Evolutionary conservation across 2,888 invertebrate genomes (phyloP).

Genomic region (Tortricodes alternella): DNA sequence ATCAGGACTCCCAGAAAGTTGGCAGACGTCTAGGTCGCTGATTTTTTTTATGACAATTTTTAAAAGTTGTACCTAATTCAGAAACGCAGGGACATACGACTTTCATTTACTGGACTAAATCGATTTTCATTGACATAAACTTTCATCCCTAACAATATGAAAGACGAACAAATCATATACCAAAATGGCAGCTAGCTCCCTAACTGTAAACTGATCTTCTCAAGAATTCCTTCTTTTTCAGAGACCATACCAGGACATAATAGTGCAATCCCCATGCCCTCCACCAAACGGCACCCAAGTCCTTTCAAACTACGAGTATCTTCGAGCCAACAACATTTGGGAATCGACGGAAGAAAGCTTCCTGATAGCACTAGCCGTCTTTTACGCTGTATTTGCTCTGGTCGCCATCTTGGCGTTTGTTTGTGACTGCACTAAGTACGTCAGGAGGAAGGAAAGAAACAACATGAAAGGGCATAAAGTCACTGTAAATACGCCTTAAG

Average conservation of each 20-base stretch:
- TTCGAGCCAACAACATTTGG: conserved; percentile 69
- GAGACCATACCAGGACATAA: conserved; percentile 93
- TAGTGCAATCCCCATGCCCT: conserved; percentile 91
- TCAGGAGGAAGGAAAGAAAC: conserved; percentile 76
- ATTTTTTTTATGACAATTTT: too few species aligned
- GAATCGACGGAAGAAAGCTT: conserved; percentile 80
- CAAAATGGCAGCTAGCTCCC: too few species aligned
- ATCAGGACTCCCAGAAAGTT: too few species aligned
- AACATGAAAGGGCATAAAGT: conserved; percentile 78
- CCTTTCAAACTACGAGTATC: conserved; percentile 75
- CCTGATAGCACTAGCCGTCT: conserved; percentile 83
- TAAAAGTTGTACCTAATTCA: too few species aligned
- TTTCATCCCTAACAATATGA: too few species aligned
- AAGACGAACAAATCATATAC: too few species aligned
- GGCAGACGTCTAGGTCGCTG: too few species aligned
- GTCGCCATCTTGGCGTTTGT: conserved; percentile 84
- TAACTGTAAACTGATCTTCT: too few species aligned
- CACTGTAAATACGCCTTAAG: conserved; percentile 84
- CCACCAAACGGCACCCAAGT: conserved; percentile 90
- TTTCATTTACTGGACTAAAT: too few species aligned
- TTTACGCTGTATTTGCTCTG: conserved; percentile 84
- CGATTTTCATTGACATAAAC: too few species aligned
- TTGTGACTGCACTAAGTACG: conserved; percentile 80
- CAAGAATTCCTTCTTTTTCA: conserved; percentile 58
- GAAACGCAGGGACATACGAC: too few species aligned